Percentiles rank a stretch among this genome's conserved stretches.
These are phyloP conservation scores for Tetrao urogallus DNA, from an alignment of 2,113 vertebrate genomes.

Conservation along the genomic window DNA sequence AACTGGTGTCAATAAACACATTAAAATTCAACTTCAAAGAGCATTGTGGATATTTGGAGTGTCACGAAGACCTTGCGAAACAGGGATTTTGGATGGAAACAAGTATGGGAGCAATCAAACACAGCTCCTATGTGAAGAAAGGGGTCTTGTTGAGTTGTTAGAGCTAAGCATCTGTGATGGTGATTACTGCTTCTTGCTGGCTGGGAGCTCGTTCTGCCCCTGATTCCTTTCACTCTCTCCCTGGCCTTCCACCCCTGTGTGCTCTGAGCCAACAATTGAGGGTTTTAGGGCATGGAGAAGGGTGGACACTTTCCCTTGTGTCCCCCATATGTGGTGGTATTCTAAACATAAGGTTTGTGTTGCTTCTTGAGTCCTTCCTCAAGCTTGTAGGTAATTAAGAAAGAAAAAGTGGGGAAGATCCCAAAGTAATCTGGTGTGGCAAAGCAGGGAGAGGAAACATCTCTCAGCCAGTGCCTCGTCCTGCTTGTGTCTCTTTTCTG, in stretches of 20 bases:
- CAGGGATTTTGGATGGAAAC: neutral
- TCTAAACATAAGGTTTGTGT: neutral
- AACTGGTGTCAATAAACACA: constrained; percentile 78
- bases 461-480: neutral
- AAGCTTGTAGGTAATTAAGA: neutral
- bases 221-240: neutral
- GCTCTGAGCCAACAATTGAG: accelerated
- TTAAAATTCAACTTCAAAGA: constrained; percentile 77
- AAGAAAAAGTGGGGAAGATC: neutral
- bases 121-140: constrained; percentile 16
- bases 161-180: constrained; percentile 56
- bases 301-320: neutral
- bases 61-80: neutral
- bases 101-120: constrained; percentile 44
- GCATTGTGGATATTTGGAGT: constrained; percentile 70
- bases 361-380: neutral
- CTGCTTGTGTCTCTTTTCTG: neutral
- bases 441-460: neutral
- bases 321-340: accelerated
- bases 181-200: constrained; percentile 12
- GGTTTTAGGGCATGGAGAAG: neutral
- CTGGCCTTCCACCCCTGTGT: neutral
- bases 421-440: neutral
- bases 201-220: neutral
- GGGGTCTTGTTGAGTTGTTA: constrained; percentile 47